A percentile compares a stretch with the other conserved stretches of the same genome.
Conservation (phyloP, 1,140 invertebrate species). For the Diuraphis noxia region DNA sequence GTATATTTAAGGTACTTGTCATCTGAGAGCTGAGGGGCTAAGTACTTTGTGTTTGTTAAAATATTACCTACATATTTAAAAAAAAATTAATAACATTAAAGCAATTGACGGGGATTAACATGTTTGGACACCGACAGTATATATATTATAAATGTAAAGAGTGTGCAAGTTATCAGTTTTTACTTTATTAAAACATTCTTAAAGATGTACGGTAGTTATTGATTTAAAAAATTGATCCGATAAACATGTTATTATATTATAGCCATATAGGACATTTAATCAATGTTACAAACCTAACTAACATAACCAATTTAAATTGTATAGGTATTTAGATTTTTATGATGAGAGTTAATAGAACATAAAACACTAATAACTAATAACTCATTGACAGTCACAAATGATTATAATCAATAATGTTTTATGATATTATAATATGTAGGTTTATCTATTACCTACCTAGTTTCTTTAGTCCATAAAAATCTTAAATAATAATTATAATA, state of each 20-base stretch:
- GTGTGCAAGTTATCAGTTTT: not conserved
- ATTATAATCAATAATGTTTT: too few relatives aligned
- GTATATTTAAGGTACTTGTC: too few relatives aligned
- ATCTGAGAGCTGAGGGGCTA: too few relatives aligned
- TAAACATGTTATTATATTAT: too few relatives aligned
- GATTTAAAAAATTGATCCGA: not conserved
- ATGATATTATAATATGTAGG: too few relatives aligned
- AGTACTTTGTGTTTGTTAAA: too few relatives aligned
- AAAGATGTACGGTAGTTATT: not conserved
- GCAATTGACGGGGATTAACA: not conserved
- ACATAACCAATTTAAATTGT: not conserved
- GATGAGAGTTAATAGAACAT: not conserved
- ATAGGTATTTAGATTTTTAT: not conserved
- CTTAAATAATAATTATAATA: too few relatives aligned
- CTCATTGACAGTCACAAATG: not conserved
- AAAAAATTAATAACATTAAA: not conserved
- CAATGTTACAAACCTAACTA: not conserved
- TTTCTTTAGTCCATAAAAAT: not conserved
- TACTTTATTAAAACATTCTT: not conserved
- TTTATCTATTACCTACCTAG: too few relatives aligned
- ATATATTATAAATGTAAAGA: not conserved
- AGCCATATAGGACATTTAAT: not conserved
- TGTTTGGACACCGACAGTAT: not conserved
- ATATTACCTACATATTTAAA: not conserved
- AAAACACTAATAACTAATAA: too few relatives aligned